Evolutionary conservation across 2,113 vertebrate species (phyloP).

Genomic region (Pyrgilauda ruficollis): DNA sequence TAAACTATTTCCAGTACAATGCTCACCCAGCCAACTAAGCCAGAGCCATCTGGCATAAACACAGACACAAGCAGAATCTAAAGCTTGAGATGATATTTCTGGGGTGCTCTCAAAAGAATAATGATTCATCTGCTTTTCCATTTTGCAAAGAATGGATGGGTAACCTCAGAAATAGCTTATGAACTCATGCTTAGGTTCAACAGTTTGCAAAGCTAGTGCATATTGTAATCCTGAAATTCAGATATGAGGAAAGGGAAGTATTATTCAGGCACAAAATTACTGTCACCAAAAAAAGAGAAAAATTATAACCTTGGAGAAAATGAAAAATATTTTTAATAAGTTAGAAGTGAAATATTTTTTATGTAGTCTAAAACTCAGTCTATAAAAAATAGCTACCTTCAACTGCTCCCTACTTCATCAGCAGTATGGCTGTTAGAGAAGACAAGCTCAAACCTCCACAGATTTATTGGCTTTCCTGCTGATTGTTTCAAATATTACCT

Average conservation of each 20-base stretch:
- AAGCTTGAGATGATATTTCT: not conserved
- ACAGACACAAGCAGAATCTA: slow-evolving; percentile 6
- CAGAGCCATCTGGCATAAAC: slow-evolving; percentile 55
- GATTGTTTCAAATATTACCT: slow-evolving; percentile 19
- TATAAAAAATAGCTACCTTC: not conserved
- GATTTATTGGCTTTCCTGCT: not conserved
- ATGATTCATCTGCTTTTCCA: not conserved
- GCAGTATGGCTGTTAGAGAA: not conserved
- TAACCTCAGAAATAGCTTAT: not conserved
- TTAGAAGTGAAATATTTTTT: not conserved
- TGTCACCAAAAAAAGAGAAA: not conserved
- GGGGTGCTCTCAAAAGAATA: not conserved
- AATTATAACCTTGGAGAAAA: not conserved
- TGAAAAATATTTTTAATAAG: slow-evolving; percentile 1
- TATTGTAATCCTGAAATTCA: not conserved
- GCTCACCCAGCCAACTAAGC: slow-evolving; percentile 33
- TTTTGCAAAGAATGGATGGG: not conserved
- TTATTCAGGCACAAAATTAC: not conserved
- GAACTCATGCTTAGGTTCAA: not conserved
- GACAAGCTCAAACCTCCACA: not conserved
- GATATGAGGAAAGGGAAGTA: not conserved
- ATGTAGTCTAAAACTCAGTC: not conserved
- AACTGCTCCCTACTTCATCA: not conserved
- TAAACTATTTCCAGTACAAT: slow-evolving; percentile 48
- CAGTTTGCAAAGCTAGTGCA: not conserved